Evolutionary conservation across 1,140 invertebrate genomes (phyloP), one percentile per base, ranked within the genome.

Genomic region (Diachasmimorpha longicaudata): DNA sequence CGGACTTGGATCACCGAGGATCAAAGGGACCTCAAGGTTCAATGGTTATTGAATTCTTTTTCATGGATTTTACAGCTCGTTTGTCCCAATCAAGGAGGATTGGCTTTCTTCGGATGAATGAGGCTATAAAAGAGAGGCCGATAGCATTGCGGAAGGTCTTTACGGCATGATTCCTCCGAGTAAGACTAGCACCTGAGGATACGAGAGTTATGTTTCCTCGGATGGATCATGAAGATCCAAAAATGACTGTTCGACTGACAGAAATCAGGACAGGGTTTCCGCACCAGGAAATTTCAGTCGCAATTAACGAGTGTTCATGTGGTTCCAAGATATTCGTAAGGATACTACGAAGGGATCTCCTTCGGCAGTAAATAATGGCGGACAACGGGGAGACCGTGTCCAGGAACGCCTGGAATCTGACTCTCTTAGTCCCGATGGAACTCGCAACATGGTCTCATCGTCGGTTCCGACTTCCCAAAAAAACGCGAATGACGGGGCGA

Each of bases 121-220:
- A 81, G 81, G 81, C 82, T 79, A 82, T 83, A 82, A 83, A 82
- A 77, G 74, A 75, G 67, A 70, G 77, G 66, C 70, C 78, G 77
- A 80, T 79, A 76, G 55, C 75, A 78, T 52, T 52, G 63, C 69
- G 66, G 19, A 44, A 44, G n/a, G 63, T 69, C 4, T 44, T 63
- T 13, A 63, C 4, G 9, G 46, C 46, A 8, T 14, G 14, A 58
- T 58, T 58, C 16, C 23, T 14, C 4, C 14, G 16, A 16, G 16
- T 58, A 58, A 19, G 9, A 58, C 9, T 19, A 58, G 21, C 23
- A 58, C 16, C 52, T 42, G 39, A 42, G 39, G 39, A 31, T 31
- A 31, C 6, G 31, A 31, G 31, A 42, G 9, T 42, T 42, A 42
- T 42, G 39, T 42, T 42, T 42, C 4, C 39, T 42, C 39, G 39